These are phyloP conservation scores for Gryon sp. DNA, from an alignment of 1,140 invertebrate species.

Conservation along the genomic window DNA sequence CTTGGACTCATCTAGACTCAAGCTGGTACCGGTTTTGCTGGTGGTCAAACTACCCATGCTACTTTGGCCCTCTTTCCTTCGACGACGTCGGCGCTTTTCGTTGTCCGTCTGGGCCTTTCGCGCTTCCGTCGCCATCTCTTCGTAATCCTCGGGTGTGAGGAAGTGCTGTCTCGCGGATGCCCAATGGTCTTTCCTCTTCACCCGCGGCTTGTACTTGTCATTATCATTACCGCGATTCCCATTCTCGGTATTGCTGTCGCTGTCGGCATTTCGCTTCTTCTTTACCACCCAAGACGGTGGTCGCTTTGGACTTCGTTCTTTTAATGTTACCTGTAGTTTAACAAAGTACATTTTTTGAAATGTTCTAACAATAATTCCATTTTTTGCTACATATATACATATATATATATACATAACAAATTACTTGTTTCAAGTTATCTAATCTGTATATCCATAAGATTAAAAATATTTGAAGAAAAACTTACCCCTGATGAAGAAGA, in stretches of 20 bases:
- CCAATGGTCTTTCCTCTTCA: constrained; percentile 76
- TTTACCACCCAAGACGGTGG: constrained; percentile 71
- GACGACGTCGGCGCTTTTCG: constrained; percentile 67
- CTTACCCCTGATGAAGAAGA: constrained; percentile 76
- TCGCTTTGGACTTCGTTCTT: constrained; percentile 73
- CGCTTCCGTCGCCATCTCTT: constrained; percentile 58
- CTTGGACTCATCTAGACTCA: constrained; percentile 61
- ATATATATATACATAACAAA: too few species aligned
- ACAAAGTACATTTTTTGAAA: too few species aligned
- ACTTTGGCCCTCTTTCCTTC: constrained; percentile 67
- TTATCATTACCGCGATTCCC: constrained; percentile 63
- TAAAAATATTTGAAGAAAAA: not conserved
- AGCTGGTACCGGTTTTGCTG: constrained; percentile 53
- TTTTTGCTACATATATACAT: too few species aligned
- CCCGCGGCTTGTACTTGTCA: constrained; percentile 69
- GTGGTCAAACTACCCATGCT: constrained; percentile 64
- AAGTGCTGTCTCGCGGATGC: constrained; percentile 75
- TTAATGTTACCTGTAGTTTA: constrained; percentile 75
- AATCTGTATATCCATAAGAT: too few species aligned
- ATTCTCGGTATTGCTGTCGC: constrained; percentile 72
- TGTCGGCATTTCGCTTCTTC: constrained; percentile 69
- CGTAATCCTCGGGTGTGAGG: constrained; percentile 68
- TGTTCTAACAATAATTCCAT: too few species aligned
- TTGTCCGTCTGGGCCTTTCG: constrained; percentile 67
- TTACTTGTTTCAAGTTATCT: too few species aligned